A percentile compares a stretch with the other conserved stretches of the same genome.
phyloP scores from a whole-genome alignment of 2,113 vertebrate genomes.

The Takifugu flavidus region DNA sequence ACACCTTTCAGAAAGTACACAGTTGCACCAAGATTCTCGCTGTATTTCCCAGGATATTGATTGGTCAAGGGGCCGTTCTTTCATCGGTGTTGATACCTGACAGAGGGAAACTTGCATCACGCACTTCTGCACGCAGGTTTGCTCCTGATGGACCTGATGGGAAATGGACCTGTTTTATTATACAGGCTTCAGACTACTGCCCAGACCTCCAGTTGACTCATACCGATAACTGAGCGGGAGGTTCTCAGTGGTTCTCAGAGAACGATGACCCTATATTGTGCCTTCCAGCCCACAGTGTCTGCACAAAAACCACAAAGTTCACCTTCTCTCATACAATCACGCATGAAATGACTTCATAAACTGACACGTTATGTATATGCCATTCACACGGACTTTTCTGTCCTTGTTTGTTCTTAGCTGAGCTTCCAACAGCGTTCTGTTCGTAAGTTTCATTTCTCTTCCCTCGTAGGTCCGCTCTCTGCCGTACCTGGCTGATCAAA shows the following conservation, averaged over 20 bases:
- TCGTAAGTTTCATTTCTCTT: conserved; percentile 12
- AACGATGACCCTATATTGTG: too few relatives aligned
- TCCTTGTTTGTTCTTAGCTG: conserved; percentile 2
- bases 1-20: too few relatives aligned
- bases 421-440: conserved; percentile 4
- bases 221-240: background rate
- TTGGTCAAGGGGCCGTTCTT: too few relatives aligned
- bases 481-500: conserved; percentile 38
- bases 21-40: too few relatives aligned
- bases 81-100: too few relatives aligned
- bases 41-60: too few relatives aligned
- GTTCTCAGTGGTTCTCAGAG: background rate
- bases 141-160: too few relatives aligned
- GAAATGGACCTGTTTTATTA: too few relatives aligned
- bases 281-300: background rate
- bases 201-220: background rate
- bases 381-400: background rate
- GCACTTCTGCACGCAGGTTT: too few relatives aligned
- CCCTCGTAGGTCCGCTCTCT: conserved; percentile 41
- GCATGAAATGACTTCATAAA: background rate
- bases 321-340: background rate
- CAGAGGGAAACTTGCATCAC: too few relatives aligned
- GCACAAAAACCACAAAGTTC: background rate
- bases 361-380: background rate
- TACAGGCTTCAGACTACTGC: too few relatives aligned